Evolutionary conservation across 2,888 invertebrate species (phyloP).

Genomic region (Argyresthia albistria): DNA sequence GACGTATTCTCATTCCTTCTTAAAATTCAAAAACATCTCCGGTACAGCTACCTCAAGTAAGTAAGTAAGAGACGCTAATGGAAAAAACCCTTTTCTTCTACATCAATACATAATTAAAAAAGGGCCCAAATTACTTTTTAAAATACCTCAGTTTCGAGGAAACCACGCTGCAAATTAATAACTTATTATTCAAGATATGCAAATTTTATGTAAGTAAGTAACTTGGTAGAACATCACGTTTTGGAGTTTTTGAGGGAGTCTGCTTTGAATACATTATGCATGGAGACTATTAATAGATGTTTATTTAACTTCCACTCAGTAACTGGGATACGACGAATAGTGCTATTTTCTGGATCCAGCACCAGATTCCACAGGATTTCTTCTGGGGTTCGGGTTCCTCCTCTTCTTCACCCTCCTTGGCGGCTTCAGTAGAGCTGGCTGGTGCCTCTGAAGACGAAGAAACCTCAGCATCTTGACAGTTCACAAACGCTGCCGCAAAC

Average conservation of each 20-base stretch:
- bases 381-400: slow-evolving; percentile 50
- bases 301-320: slow-evolving; percentile 36
- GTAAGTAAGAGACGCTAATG: too few relatives aligned
- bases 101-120: too few relatives aligned
- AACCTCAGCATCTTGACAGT: slow-evolving; percentile 41
- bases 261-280: neutral
- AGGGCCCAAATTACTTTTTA: too few relatives aligned
- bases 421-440: slow-evolving; percentile 22
- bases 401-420: slow-evolving; percentile 34
- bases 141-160: too few relatives aligned
- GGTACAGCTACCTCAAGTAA: too few relatives aligned
- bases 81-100: too few relatives aligned
- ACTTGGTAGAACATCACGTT: too few relatives aligned
- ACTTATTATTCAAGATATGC: too few relatives aligned
- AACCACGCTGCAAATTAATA: too few relatives aligned
- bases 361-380: slow-evolving; percentile 61
- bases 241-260: neutral
- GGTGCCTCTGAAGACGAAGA: slow-evolving; percentile 27
- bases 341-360: slow-evolving; percentile 66
- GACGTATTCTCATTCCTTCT: too few relatives aligned
- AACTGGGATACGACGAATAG: slow-evolving; percentile 64
- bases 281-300: neutral
- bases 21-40: too few relatives aligned
- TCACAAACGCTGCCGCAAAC: slow-evolving; percentile 25
- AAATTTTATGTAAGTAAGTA: too few relatives aligned